Base-by-base conservation (phyloP, 30 jellyfish, hydroid and myxozoan genomes). In the Phacellophora camtschatica region DNA sequence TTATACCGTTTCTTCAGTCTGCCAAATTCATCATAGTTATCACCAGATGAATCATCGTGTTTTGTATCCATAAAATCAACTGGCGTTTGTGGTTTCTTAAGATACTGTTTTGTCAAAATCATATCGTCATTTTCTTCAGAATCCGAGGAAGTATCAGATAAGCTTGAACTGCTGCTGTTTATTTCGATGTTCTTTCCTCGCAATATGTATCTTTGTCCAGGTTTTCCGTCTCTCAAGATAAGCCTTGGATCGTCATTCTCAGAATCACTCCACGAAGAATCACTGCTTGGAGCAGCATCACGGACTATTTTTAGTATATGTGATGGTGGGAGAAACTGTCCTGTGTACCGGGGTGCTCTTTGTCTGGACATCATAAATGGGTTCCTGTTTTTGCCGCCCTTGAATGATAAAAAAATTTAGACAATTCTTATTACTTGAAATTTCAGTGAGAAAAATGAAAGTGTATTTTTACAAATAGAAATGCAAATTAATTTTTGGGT, bases 11-110 rank as follows among this genome's bases (percentile, higher is more conserved):
- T 81, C 89, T 68, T 86, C 43, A 74, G 68, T 18, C 98, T 65
- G 3, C 98, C 98, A 58, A 85, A 92, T 45, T 92, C 98, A 66
- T 92, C 98, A 12, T 84, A 56, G 23, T 71, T 94, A 3, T 82
- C 88, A 28, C 86, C 95, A 0, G 92, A 87, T 2, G 86, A 74
- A 22, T 41, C 82, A 10, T 87, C 96, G 50, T 67, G 48, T 39
- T 87, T 87, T 18, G 76, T 33, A 39, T 87, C 96, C 69, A 74
- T 57, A 9, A 57, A 56, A 7, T 33, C 79, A 28, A 43, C 83
- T 3, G 96, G 96, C 6, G 96, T 75, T 25, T 87, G 84, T 25
- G 85, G 87, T 24, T 76, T 76, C 6, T 43, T 37, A 7, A 87
- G 42, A 41, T 62, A 87, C 42, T 87, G 90, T 22, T 77, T 77